A percentile compares a stretch with the other conserved stretches of the same genome.
phyloP scores from a whole-genome alignment of 2,888 invertebrate genomes.

The Eilema sororculum region DNA sequence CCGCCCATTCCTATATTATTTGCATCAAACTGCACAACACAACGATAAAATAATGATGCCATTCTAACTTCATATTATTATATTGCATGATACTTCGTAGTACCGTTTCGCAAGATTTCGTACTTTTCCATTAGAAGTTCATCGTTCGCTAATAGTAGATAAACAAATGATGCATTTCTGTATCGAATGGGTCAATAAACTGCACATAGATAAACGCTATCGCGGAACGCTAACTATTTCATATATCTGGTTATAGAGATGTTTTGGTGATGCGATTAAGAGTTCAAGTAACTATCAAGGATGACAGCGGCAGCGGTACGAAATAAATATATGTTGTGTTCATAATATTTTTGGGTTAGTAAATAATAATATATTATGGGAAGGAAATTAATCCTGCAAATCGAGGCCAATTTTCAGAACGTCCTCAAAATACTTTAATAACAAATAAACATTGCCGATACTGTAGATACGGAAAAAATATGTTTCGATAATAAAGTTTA shows the following conservation, averaged over 20 bases:
- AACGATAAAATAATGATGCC: background rate
- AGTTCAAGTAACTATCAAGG: slow-evolving; percentile 16
- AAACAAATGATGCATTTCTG: slow-evolving; percentile 16
- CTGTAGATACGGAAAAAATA: background rate
- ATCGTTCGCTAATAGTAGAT: background rate
- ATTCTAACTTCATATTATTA: background rate
- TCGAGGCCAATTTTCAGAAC: too few relatives aligned
- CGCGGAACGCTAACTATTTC: background rate
- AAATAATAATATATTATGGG: too few relatives aligned
- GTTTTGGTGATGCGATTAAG: background rate
- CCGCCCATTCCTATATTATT: slow-evolving; percentile 1
- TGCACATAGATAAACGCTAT: slow-evolving; percentile 21
- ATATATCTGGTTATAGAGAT: slow-evolving; percentile 1
- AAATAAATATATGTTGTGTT: too few relatives aligned
- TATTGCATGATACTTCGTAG: too few relatives aligned
- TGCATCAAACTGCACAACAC: background rate
- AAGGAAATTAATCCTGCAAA: too few relatives aligned
- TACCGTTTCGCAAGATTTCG: too few relatives aligned
- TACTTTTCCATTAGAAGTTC: background rate
- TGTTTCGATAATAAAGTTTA: background rate
- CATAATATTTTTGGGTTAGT: background rate
- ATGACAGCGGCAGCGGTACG: slow-evolving; percentile 7
- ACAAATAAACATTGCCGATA: too few relatives aligned
- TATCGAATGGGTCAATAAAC: slow-evolving; percentile 38
- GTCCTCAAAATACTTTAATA: too few relatives aligned